phyloP scores from a whole-genome alignment of 2,113 vertebrate genomes.

The Aegotheles bennettii region DNA sequence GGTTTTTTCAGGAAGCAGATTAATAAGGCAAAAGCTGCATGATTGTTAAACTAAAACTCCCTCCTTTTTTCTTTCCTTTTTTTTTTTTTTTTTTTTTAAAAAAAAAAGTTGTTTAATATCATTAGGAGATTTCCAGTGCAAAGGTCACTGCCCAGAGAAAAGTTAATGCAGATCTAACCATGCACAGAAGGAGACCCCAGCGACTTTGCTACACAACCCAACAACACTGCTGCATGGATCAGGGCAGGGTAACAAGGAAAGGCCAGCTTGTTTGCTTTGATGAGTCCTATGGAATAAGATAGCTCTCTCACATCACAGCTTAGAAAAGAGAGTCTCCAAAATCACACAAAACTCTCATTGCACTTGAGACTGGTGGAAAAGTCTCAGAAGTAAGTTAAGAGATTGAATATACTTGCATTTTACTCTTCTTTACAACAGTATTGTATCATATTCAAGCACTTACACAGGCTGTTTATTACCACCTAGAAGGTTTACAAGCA shows the following conservation, averaged over 20 bases:
- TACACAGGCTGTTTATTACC: background rate
- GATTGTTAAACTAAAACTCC: background rate
- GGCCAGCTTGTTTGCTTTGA: background rate
- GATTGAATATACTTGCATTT: background rate
- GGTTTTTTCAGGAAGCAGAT: background rate
- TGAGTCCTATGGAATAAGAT: background rate
- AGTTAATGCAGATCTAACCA: background rate
- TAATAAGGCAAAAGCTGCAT: background rate
- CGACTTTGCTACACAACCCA: background rate
- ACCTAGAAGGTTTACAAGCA: background rate
- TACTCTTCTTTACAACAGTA: background rate
- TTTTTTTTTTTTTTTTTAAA: background rate
- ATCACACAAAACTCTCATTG: background rate
- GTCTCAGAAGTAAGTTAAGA: background rate
- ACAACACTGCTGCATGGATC: background rate
- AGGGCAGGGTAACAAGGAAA: background rate
- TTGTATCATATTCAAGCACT: background rate
- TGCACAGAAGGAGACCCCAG: accelerated
- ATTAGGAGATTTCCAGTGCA: background rate
- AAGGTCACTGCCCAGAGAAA: background rate
- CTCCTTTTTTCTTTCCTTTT: background rate
- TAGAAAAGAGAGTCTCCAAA: background rate
- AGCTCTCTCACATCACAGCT: background rate
- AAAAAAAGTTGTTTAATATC: background rate
- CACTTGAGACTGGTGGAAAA: background rate